Evolutionary conservation across 2,797 vertebrate genomes (phyloP).

Genomic region (Gallirallus australis): DNA sequence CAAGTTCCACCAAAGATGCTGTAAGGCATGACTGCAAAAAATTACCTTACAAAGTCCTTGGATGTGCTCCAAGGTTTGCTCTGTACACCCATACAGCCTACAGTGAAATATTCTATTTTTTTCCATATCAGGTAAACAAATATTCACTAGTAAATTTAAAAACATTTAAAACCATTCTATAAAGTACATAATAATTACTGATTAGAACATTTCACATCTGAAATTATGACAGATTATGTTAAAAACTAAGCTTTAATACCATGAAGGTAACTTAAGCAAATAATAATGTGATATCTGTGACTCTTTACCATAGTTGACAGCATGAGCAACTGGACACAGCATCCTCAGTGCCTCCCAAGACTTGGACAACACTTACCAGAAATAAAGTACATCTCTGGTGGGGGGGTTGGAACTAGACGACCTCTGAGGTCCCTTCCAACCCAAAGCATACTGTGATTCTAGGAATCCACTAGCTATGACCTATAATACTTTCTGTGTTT

Average conservation of each 20-base stretch:
- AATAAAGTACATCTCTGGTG: rapidly evolving
- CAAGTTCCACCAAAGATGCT: neutral
- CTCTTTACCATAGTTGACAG: neutral
- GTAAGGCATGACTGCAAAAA: neutral
- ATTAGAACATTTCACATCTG: neutral
- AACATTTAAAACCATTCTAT: neutral
- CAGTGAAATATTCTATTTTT: neutral
- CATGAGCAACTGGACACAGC: rapidly evolving
- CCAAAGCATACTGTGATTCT: too few relatives aligned
- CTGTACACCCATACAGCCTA: neutral
- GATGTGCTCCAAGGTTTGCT: neutral
- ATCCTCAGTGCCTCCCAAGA: neutral
- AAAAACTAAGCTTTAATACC: neutral
- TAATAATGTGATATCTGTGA: neutral
- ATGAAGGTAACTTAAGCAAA: neutral
- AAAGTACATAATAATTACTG: neutral
- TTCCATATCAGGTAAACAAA: neutral
- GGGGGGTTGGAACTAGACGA: too few relatives aligned
- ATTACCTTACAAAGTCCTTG: neutral
- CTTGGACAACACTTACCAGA: neutral
- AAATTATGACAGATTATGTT: neutral
- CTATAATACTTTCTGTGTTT: neutral
- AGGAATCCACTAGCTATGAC: neutral
- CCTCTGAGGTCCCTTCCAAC: too few relatives aligned
- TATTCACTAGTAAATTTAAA: neutral